phyloP scores from a whole-genome alignment of 2,113 vertebrate genomes.

The Oplegnathus fasciatus region DNA sequence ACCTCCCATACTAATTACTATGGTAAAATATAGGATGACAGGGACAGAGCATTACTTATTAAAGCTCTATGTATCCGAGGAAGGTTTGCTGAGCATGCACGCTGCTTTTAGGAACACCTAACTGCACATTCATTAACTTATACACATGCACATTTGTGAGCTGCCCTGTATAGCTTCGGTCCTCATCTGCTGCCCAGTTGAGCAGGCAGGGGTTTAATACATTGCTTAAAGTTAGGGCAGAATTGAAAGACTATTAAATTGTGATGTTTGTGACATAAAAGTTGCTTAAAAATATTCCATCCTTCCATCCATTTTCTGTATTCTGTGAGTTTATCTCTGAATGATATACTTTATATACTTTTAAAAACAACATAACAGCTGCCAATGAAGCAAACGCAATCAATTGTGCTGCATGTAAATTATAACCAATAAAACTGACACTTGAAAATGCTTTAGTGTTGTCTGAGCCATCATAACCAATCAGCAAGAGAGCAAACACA shows the following conservation, averaged over 20 bases:
- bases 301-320: background rate
- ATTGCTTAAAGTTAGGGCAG: background rate
- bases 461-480: background rate
- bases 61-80: constrained; percentile 27
- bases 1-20: constrained; percentile 45
- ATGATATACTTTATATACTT: background rate
- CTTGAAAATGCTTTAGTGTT: background rate
- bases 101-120: constrained; percentile 41
- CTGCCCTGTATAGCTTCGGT: background rate
- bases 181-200: background rate
- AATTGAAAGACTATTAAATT: background rate
- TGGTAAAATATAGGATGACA: constrained; percentile 37
- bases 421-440: background rate
- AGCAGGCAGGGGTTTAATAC: background rate
- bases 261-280: background rate
- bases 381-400: background rate
- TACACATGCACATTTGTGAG: constrained; percentile 6
- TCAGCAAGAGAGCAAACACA: background rate
- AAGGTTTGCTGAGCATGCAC: constrained; percentile 51
- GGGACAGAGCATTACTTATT: constrained; percentile 45
- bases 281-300: background rate
- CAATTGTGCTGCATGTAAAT: background rate
- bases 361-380: background rate
- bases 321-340: background rate
- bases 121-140: constrained; percentile 29